Evolutionary conservation across 2,888 invertebrate species (phyloP).

Genomic region (Aporophyla lueneburgensis): DNA sequence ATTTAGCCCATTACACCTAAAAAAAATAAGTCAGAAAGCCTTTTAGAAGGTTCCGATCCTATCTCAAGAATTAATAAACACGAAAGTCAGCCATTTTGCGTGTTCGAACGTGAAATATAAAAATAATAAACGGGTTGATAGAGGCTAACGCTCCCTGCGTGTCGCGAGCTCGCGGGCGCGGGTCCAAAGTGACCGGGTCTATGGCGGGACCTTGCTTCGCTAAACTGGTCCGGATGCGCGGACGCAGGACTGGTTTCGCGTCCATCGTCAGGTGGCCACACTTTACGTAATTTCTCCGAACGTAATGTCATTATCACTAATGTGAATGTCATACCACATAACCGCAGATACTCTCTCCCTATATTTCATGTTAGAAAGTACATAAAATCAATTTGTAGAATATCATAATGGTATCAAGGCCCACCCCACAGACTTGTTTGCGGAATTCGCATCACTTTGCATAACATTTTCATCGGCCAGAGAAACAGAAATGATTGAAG

Average conservation of each 20-base stretch:
- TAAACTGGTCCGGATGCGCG: slow-evolving; percentile 66
- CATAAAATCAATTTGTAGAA: slow-evolving; percentile 34
- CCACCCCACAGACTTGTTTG: slow-evolving; percentile 36
- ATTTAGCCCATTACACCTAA: background rate
- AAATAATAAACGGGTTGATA: slow-evolving; percentile 75
- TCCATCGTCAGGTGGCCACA: slow-evolving; percentile 76
- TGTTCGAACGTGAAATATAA: slow-evolving; percentile 67
- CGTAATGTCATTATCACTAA: slow-evolving; percentile 72
- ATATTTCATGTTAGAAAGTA: slow-evolving; percentile 57
- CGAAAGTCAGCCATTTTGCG: slow-evolving; percentile 67
- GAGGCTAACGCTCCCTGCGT: slow-evolving; percentile 74
- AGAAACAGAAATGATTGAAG: slow-evolving; percentile 35
- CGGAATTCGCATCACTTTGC: slow-evolving; percentile 50
- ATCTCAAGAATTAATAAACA: slow-evolving; percentile 50
- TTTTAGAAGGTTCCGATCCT: slow-evolving; percentile 10
- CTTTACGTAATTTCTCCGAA: slow-evolving; percentile 81
- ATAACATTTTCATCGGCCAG: slow-evolving; percentile 36
- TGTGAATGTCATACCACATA: slow-evolving; percentile 44
- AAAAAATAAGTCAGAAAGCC: slow-evolving; percentile 2
- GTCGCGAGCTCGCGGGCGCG: slow-evolving; percentile 47
- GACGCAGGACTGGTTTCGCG: slow-evolving; percentile 79
- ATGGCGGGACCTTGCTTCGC: slow-evolving; percentile 86
- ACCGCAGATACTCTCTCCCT: slow-evolving; percentile 53
- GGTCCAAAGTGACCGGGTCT: slow-evolving; percentile 72
- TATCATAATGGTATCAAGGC: slow-evolving; percentile 29